Percentiles rank a stretch among this genome's conserved stretches.
These are phyloP conservation scores for Tragulus kanchil DNA, from an alignment of 2,113 vertebrate species.

Conservation along the genomic window DNA sequence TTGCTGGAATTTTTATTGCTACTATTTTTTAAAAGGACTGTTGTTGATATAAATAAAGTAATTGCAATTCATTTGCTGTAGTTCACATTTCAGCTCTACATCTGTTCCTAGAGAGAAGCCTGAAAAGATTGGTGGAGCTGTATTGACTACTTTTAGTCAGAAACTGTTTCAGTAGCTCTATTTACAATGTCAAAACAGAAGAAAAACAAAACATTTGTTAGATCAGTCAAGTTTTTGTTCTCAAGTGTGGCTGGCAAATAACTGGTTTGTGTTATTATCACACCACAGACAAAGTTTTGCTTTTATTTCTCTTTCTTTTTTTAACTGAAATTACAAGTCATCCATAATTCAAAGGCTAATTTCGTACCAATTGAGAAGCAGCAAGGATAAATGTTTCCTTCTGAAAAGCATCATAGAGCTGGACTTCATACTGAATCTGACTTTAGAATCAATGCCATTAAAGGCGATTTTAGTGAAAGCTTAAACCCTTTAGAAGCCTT, in stretches of 20 bases:
- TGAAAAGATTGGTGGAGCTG: not conserved
- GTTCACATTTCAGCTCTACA: not conserved
- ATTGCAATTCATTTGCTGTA: not conserved
- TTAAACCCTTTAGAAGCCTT: not conserved
- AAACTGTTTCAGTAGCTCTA: not conserved
- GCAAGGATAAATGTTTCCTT: conserved; percentile 28
- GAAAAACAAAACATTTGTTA: conserved; percentile 42
- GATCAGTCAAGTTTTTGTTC: not conserved
- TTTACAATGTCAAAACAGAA: conserved; percentile 42
- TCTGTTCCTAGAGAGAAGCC: not conserved
- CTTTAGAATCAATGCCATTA: not conserved
- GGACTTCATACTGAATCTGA: not conserved
- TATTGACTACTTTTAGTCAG: not conserved
- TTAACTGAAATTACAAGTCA: conserved; percentile 40
- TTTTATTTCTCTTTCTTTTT: conserved; percentile 54
- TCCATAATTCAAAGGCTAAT: conserved; percentile 35
- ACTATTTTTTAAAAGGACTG: not conserved
- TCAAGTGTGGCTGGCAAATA: not conserved
- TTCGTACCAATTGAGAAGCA: conserved; percentile 39
- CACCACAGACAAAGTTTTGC: not conserved
- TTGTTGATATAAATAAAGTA: conserved; percentile 12
- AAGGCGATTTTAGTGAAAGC: not conserved
- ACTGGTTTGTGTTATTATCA: not conserved
- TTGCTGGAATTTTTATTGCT: not conserved
- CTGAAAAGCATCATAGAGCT: conserved; percentile 8